Evolutionary conservation across 2,797 vertebrate species (phyloP), one percentile per base, ranked within the genome.

Genomic region (Siniperca undulata): DNA sequence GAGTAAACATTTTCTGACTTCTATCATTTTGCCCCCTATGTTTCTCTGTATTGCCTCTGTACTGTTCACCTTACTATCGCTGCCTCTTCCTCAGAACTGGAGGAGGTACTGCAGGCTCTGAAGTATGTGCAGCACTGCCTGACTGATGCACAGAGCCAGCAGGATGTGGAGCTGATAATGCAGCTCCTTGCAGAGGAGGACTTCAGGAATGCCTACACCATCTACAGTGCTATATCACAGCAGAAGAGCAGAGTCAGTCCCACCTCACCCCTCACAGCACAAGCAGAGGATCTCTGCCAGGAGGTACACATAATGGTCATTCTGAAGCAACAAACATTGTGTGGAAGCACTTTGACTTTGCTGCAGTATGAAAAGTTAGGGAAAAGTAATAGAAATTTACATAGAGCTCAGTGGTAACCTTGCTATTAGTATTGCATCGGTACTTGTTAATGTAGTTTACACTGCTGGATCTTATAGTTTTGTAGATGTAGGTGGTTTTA

Each of bases 61-160:
- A 16, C 27, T n/a, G 3, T n/a, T 44, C 17, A 17, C 68, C 30
- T 77, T 61, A 59, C 48, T 14, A 40, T 78, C 13, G 79, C 77
- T 76, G 86, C 86, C 30, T 91, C 86, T 88, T 78, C 87, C 56
- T 82, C 95, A 99, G 98, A 98, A 78, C 89, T 98, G 93, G 97
- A 96, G 86, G 97, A 98, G 66, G 87, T 99, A 71, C 93, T 97
- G 88, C 94, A 95, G 87, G 97, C 97, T 58, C 95, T 99, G 92
- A 97, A 96, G 90, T 96, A 96, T 86, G 96, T 96, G 74, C 97
- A 97, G 81, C 94, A 96, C 52, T 84, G 96, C 77, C 93, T 99
- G 94, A 90, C 90, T 74, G 98, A 99, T 91, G 90, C 95, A 73
- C 97, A 98, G 95, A 99, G 97, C 95, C 97, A 98, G 94, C 96